A percentile compares a stretch with the other conserved stretches of the same genome.
Evolutionary conservation across 2,888 invertebrate genomes (phyloP).

Genomic region (Trichopoda pennipes): DNA sequence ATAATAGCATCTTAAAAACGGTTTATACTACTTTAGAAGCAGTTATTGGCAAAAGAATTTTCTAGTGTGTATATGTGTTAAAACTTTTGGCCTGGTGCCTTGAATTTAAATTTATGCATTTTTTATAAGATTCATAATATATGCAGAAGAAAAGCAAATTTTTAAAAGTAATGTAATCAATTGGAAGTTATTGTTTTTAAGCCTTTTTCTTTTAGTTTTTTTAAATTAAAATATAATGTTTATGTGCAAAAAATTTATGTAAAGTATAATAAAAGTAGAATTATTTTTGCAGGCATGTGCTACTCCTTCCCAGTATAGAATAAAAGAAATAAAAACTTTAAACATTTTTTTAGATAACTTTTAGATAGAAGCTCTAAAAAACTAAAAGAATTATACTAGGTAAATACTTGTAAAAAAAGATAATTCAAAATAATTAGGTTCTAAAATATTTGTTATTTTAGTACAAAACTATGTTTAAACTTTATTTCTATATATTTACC

Average conservation of each 20-base stretch:
- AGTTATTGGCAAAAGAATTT: slow-evolving; percentile 44
- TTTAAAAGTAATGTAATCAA: slow-evolving; percentile 64
- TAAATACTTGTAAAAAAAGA: too few relatives aligned
- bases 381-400: too few relatives aligned
- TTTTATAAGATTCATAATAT: slow-evolving; percentile 42
- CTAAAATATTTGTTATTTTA: too few relatives aligned
- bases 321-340: too few relatives aligned
- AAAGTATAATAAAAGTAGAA: slow-evolving; percentile 2
- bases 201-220: slow-evolving; percentile 53
- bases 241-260: not conserved
- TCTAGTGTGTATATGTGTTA: not conserved
- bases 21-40: slow-evolving; percentile 26
- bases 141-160: not conserved
- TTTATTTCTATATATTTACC: too few relatives aligned
- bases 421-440: too few relatives aligned
- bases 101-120: slow-evolving; percentile 65
- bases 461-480: too few relatives aligned
- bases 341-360: too few relatives aligned
- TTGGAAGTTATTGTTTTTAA: slow-evolving; percentile 68
- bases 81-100: slow-evolving; percentile 47
- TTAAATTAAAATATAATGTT: not conserved
- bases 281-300: not conserved
- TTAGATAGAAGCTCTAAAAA: too few relatives aligned
- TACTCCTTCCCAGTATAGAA: not conserved
- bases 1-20: slow-evolving; percentile 49